These are phyloP conservation scores for Brachylomia viminalis DNA, from an alignment of 2,888 invertebrate species.

Conservation along the genomic window DNA sequence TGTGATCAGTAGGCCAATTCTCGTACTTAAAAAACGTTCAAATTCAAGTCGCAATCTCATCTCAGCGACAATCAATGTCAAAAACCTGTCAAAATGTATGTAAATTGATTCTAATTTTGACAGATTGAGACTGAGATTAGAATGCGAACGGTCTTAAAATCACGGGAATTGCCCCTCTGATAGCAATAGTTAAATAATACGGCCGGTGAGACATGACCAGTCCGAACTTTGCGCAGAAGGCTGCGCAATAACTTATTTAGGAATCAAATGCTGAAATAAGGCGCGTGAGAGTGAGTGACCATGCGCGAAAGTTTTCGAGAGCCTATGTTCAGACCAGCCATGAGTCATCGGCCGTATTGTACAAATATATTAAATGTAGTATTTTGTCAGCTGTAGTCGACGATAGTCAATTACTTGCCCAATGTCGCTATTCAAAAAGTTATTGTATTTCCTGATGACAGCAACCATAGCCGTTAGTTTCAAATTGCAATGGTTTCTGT, in stretches of 20 bases:
- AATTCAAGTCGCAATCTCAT: too few species aligned
- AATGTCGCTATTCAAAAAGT: slow-evolving; percentile 42
- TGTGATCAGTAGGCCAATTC: too few species aligned
- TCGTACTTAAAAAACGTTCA: too few species aligned
- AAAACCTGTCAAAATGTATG: too few species aligned
- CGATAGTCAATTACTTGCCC: slow-evolving; percentile 64
- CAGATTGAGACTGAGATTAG: too few species aligned
- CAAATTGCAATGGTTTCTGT: slow-evolving; percentile 13
- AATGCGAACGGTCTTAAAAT: too few species aligned
- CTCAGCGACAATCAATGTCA: too few species aligned
- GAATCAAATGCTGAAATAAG: not conserved
- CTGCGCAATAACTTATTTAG: not conserved
- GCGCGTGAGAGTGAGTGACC: not conserved
- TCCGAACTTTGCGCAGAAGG: not conserved
- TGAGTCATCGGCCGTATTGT: not conserved
- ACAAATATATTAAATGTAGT: slow-evolving; percentile 38
- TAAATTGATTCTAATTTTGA: too few species aligned
- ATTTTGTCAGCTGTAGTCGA: slow-evolving; percentile 56
- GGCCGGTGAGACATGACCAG: not conserved
- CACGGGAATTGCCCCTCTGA: too few species aligned
- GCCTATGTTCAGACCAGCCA: not conserved
- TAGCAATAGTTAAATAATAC: slow-evolving; percentile 4
- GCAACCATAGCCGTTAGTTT: not conserved
- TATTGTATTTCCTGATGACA: slow-evolving; percentile 28
- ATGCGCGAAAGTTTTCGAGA: not conserved